Base-by-base conservation (phyloP, 2,113 vertebrate species). In the Ptychochromis oligacanthus region DNA sequence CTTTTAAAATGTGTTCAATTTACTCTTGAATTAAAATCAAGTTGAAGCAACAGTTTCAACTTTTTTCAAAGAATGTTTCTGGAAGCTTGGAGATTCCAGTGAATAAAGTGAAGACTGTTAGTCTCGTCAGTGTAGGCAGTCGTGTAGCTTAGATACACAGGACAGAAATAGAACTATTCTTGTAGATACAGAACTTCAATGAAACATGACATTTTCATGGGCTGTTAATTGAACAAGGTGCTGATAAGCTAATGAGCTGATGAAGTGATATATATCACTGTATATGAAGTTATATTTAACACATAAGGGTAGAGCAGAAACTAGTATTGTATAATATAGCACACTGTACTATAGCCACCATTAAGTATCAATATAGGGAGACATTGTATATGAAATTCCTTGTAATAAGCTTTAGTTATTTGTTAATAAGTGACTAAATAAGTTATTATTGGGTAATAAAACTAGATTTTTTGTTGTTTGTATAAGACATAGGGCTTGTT, bases 31-130 rank as follows among this genome's bases (percentile, higher is more conserved):
- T 46, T 49, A 1, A 26, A 40, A 49, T 22, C 40, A n/a, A n/a
- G n/a, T 67, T 67, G 28, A 67, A 46, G 26, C 4, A 67, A 7
- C 34, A 36, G 34, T 36, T 36, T 36, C 34, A 36, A 36, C 34
- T 36, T 36, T 7, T 36, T 36, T 36, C 14, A 67, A 46, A 67
- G 22, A 46, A 18, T 67, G 64, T 5, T 67, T 49, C 46, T 67
- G 22, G 46, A 67, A 18, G 22, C 14, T 67, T 67, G 40, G 46
- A 28, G 0, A 67, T 49, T 67, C 64, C 22, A 67, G 40, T 18
- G 64, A 67, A 43, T 26, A 65, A 65, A 65, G 38, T 67, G 64
- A 46, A 67, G 40, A 67, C 40, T 46, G 22, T 67, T 67, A 46
- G 64, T 67, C 64, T 67, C 40, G 7, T 67, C 22, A 67, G 64